Evolutionary conservation across 2,113 vertebrate genomes (phyloP).

Genomic region (Pao palembangensis): DNA sequence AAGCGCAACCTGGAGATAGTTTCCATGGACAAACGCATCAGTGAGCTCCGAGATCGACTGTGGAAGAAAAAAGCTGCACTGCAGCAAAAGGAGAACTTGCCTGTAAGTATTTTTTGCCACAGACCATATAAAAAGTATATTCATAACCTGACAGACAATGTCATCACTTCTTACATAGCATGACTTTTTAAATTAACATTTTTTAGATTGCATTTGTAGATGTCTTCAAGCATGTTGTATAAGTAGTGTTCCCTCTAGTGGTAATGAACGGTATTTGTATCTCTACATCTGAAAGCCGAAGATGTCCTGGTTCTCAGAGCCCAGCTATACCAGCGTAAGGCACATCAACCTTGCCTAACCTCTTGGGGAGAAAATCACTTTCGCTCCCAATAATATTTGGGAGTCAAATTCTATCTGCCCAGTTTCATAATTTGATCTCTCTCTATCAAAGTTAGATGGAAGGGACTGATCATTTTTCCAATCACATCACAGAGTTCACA

Average conservation of each 20-base stretch:
- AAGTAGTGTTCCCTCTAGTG: conserved; percentile 47
- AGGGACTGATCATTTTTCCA: conserved; percentile 29
- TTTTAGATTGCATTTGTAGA: not conserved
- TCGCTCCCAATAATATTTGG: conserved; percentile 2
- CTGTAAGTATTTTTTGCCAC: conserved; percentile 74
- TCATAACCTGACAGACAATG: not conserved
- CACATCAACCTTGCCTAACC: conserved; percentile 16
- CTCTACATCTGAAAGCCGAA: conserved; percentile 42
- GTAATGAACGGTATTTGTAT: conserved; percentile 37
- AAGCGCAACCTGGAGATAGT: conserved; percentile 93
- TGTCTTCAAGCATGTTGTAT: conserved; percentile 3
- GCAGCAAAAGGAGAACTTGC: conserved; percentile 93
- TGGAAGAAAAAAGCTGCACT: conserved; percentile 98
- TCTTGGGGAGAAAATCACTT: conserved; percentile 15
- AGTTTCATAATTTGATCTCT: conserved; percentile 25
- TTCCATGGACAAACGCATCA: conserved; percentile 93
- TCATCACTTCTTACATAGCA: not conserved
- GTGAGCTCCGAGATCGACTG: conserved; percentile 89
- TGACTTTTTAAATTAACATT: not conserved
- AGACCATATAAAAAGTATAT: not conserved
- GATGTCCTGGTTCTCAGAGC: conserved; percentile 41
- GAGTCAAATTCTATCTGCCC: conserved; percentile 6
- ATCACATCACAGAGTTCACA: conserved; percentile 33
- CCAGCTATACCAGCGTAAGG: conserved; percentile 41
- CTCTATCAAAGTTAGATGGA: conserved; percentile 11